phyloP scores from a whole-genome alignment of 2,797 vertebrate species.

The Momotus momota region DNA sequence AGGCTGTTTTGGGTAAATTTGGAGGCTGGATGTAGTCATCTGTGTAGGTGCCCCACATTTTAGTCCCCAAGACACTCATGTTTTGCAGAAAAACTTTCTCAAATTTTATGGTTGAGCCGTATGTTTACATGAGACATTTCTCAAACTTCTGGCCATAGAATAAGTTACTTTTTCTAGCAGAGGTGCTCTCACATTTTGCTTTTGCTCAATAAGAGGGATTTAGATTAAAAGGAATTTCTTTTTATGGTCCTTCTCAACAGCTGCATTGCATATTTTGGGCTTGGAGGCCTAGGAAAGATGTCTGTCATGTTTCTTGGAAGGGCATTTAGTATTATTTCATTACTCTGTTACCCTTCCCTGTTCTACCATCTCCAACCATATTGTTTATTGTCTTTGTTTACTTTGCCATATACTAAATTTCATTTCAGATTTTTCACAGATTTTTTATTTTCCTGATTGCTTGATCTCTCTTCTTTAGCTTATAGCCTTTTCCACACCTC shows the following conservation, averaged over 20 bases:
- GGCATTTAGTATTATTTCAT: neutral
- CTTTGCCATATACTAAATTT: neutral
- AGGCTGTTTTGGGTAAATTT: neutral
- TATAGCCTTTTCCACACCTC: neutral
- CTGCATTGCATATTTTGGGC: neutral
- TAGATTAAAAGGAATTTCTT: neutral
- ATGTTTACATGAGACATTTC: neutral
- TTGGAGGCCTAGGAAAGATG: neutral
- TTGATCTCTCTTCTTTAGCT: neutral
- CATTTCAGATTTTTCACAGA: neutral
- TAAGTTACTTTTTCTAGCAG: neutral
- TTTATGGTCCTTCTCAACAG: neutral
- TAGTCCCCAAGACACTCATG: rapidly evolving
- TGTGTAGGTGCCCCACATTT: neutral
- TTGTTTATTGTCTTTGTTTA: neutral
- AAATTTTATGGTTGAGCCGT: neutral
- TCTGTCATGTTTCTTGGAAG: neutral
- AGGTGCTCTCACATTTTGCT: neutral
- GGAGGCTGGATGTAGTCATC: neutral
- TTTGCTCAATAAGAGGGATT: neutral
- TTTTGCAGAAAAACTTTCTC: neutral
- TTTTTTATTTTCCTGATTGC: constrained; percentile 9
- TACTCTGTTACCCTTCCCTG: neutral
- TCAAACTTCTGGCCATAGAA: neutral
- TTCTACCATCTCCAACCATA: neutral